Evolutionary conservation across 2,797 vertebrate species (phyloP).

Genomic region (Parotocinclus haroldoi): DNA sequence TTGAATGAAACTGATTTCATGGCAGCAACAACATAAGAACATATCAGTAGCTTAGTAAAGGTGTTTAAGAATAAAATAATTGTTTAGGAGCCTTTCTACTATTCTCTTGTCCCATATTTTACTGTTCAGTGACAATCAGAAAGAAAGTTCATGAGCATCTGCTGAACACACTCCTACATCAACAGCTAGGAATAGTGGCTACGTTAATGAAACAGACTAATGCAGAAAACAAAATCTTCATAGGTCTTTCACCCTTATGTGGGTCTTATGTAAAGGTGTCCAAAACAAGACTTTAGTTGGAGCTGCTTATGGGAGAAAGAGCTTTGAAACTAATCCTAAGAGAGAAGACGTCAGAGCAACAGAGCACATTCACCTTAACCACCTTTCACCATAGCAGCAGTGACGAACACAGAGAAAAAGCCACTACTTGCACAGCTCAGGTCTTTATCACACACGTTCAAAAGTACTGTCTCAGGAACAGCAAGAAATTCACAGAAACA

Average conservation of each 20-base stretch:
- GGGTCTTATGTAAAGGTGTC: not conserved
- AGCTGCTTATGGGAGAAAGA: constrained; percentile 16
- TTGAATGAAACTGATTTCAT: too few relatives aligned
- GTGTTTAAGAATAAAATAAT: too few relatives aligned
- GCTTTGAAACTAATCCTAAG: constrained; percentile 16
- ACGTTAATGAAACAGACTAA: constrained; percentile 50
- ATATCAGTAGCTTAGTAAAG: too few relatives aligned
- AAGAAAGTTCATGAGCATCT: not conserved
- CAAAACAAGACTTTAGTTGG: constrained; percentile 15
- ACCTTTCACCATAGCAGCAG: constrained; percentile 41
- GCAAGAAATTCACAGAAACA: not conserved
- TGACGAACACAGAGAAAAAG: constrained; percentile 26
- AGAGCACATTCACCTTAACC: constrained; percentile 20
- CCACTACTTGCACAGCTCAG: not conserved
- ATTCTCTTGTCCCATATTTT: not conserved
- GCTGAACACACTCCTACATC: constrained; percentile 2
- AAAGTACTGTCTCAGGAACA: too few relatives aligned
- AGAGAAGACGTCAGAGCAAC: constrained; percentile 40
- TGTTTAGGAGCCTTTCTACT: constrained; percentile 15
- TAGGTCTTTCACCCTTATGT: constrained; percentile 15
- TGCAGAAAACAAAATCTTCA: constrained; percentile 11
- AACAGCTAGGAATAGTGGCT: constrained; percentile 37
- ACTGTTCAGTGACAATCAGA: too few relatives aligned
- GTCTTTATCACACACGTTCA: constrained; percentile 2
- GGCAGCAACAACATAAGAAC: too few relatives aligned